Evolutionary conservation across 2,797 vertebrate genomes (phyloP), one percentile per base, ranked within the genome.

Genomic region (Typhlichthys eigenmanni): DNA sequence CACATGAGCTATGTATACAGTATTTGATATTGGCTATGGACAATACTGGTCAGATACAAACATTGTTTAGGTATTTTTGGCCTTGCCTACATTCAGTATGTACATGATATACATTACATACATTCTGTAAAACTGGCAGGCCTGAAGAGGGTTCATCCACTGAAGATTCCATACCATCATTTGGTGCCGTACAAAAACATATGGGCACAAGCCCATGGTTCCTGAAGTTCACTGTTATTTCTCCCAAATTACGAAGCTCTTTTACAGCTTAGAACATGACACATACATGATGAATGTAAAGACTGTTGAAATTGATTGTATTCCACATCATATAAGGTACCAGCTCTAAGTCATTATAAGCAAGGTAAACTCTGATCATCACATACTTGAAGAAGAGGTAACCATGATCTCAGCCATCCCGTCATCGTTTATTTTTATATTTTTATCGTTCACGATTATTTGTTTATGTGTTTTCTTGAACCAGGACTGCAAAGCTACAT

Each of bases 401-500:
- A 83, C 46, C 0, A 0, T 12, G 4, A 88, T 52, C 5, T 2
- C 1, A 34, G 24, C 81, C 0, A 0, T 1, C 0, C 34, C 55
- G n/a, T 74, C 19, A 0, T 13, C 0, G 2, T 2, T 24, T 2
- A 24, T 24, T 24, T 24, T 24, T 2, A 24, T 2, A 24, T 2
- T 19, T 19, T 19, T 19, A 19, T 19, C 19, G 19, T 19, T 19
- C 19, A 24, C 2, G 19, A 24, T 24, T 24, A 24, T 24, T 24
- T 24, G 19, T 24, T 0, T 0, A 0, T 0, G 0, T 0, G 1
- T 3, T 2, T 10, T 71, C 68, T 66, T 84, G 0, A 61, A 38
- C 84, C 84, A 85, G 0, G 1, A 1, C 60, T 88, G 87, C 3
- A 91, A 68, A 48, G 7, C 0, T 16, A 1, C 77, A 5, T 77